phyloP scores from a whole-genome alignment of 2,888 invertebrate species.

The Amblyjoppa proteus region DNA sequence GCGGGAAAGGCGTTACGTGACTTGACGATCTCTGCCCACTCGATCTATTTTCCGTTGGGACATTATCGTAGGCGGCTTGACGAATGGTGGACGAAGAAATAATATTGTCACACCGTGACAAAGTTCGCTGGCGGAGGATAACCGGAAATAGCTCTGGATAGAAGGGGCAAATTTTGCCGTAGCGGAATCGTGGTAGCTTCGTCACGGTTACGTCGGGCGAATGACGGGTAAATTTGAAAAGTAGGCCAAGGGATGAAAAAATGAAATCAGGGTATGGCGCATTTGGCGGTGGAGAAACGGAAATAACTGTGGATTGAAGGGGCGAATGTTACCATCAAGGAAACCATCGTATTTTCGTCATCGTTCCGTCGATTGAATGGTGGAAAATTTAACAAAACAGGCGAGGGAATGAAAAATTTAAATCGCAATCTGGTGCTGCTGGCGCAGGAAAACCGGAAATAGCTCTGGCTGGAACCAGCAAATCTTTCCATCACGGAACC shows the following conservation, averaged over 20 bases:
- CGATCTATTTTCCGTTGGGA: neutral
- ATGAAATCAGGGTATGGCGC: neutral
- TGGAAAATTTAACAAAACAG: neutral
- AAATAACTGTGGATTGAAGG: too few species aligned
- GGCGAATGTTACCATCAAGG: too few species aligned
- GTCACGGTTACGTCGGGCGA: neutral
- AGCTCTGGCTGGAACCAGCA: too few species aligned
- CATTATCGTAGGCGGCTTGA: neutral
- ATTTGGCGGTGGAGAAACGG: neutral
- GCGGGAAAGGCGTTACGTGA: neutral
- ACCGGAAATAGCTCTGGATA: neutral
- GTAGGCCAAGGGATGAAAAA: neutral
- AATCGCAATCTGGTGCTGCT: neutral
- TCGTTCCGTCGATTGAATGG: neutral
- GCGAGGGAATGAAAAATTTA: neutral
- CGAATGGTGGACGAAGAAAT: neutral
- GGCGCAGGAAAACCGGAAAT: neutral
- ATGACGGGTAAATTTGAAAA: neutral
- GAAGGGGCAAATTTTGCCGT: too few species aligned
- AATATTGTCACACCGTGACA: constrained; percentile 3
- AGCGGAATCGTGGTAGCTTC: too few species aligned
- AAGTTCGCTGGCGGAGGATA: neutral
- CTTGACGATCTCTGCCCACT: constrained; percentile 6
- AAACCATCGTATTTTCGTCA: neutral
- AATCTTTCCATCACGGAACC: too few species aligned